These are phyloP conservation scores for Notechis scutatus DNA, from an alignment of 2,113 vertebrate genomes.

Conservation along the genomic window DNA sequence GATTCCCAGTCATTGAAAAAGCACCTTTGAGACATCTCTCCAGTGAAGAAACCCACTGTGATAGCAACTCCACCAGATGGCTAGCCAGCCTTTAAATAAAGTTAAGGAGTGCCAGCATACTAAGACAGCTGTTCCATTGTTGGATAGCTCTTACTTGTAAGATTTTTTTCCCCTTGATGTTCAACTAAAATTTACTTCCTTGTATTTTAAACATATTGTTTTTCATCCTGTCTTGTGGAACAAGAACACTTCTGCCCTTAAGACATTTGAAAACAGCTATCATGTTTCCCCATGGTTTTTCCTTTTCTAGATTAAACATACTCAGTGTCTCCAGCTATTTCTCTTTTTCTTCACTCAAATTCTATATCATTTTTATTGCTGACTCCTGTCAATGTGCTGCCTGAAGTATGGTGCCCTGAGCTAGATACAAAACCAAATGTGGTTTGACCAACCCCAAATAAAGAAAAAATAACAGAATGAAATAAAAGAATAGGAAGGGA, in stretches of 20 bases:
- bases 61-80: neutral
- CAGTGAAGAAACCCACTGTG: neutral
- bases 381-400: neutral
- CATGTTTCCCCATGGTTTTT: neutral
- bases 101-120: neutral
- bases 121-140: neutral
- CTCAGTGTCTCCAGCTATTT: neutral
- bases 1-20: neutral
- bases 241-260: neutral
- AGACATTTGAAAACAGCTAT: neutral
- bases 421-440: neutral
- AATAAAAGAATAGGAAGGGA: neutral
- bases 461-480: neutral
- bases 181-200: neutral
- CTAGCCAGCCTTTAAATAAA: neutral
- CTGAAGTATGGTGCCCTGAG: neutral
- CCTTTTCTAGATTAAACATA: neutral
- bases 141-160: neutral
- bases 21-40: neutral
- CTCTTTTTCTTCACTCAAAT: neutral
- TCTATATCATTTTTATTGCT: neutral
- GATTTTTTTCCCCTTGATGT: neutral
- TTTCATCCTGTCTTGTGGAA: neutral
- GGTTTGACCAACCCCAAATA: neutral
- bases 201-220: neutral